Conservation (phyloP, 2,797 vertebrate genomes). For the Myripristis jacobus region DNA sequence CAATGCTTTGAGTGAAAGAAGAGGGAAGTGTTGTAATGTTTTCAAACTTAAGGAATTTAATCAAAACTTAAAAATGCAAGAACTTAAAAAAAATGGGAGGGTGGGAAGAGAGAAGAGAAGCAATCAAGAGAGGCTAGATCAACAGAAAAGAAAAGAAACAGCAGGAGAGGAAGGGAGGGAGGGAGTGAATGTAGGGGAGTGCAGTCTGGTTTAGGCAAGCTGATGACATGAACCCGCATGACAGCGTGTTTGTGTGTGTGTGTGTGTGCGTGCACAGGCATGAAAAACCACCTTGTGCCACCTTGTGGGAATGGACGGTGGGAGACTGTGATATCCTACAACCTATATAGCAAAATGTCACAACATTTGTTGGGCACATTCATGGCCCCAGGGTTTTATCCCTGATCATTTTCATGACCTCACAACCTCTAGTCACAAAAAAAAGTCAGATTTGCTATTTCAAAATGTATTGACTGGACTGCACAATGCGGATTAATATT, state of each 20-base stretch:
- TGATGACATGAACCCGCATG: slow-evolving; percentile 11
- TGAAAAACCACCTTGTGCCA: no score
- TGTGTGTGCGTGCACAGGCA: background rate
- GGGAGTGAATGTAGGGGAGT: slow-evolving; percentile 2
- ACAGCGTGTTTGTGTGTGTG: no score
- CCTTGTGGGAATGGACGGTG: no score
- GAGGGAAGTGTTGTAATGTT: slow-evolving; percentile 38
- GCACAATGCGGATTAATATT: no score
- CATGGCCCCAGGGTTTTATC: no score
- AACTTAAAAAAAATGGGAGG: slow-evolving; percentile 20
- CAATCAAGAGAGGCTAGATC: background rate
- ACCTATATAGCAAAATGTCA: no score
- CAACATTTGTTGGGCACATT: no score
- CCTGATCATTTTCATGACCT: no score
- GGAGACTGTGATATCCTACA: no score
- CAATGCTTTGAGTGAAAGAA: slow-evolving; percentile 48
- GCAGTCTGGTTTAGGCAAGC: slow-evolving; percentile 37
- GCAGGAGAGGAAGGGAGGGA: slow-evolving; percentile 1
- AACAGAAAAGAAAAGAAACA: slow-evolving; percentile 32
- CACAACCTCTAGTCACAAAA: no score
- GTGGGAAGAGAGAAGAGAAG: slow-evolving; percentile 5
- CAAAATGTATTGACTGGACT: no score
- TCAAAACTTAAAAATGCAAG: slow-evolving; percentile 46
- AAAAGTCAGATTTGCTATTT: no score
- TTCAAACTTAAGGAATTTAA: slow-evolving; percentile 64